Conservation (phyloP, 1,140 invertebrate genomes). For the Atta colombica region DNA sequence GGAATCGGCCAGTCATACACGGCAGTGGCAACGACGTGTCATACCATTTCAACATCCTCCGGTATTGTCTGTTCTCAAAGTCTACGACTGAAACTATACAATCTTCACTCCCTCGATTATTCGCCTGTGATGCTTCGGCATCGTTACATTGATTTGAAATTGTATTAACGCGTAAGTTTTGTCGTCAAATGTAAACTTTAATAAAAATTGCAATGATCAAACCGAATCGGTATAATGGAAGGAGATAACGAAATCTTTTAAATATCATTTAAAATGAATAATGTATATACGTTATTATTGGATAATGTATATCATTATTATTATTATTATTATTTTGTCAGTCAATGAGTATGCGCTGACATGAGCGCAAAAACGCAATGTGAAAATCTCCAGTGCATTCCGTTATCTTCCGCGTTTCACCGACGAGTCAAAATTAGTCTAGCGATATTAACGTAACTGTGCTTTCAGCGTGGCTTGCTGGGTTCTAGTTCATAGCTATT, state of each 20-base stretch:
- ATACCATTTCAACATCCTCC: conserved; percentile 31
- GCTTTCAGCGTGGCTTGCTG: conserved; percentile 45
- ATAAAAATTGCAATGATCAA: background rate
- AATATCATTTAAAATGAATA: background rate
- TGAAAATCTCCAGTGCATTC: conserved; percentile 30
- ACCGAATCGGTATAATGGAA: background rate
- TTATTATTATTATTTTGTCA: background rate
- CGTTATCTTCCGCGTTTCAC: conserved; percentile 57
- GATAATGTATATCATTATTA: background rate
- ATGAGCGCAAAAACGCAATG: conserved; percentile 25
- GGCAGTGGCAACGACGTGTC: background rate
- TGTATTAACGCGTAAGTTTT: background rate
- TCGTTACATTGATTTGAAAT: background rate
- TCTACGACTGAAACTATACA: background rate
- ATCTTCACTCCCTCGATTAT: background rate
- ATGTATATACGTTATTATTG: background rate
- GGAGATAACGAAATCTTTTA: background rate
- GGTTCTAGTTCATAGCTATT: conserved; percentile 56
- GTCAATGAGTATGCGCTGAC: background rate
- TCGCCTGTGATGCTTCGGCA: too few relatives aligned
- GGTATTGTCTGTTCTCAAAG: conserved; percentile 9
- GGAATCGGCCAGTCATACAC: conserved; percentile 58
- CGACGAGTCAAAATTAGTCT: conserved; percentile 56
- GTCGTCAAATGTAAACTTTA: background rate
- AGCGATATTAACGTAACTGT: conserved; percentile 64